phyloP scores from a whole-genome alignment of 2,113 vertebrate species.

The Colistium nudipinnis region DNA sequence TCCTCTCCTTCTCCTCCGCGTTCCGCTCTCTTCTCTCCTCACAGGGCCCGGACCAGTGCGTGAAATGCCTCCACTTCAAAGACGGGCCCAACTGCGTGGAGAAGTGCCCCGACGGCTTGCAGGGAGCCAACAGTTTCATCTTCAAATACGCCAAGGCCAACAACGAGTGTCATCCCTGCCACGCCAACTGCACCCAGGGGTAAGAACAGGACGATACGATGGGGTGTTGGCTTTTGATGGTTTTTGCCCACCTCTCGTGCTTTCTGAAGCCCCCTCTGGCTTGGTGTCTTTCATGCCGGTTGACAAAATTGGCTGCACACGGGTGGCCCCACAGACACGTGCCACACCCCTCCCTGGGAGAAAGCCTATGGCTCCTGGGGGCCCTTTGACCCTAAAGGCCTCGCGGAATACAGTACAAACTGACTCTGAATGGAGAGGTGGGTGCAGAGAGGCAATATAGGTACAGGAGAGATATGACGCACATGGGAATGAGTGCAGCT shows the following conservation, averaged over 20 bases:
- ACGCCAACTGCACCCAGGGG: constrained; percentile 97
- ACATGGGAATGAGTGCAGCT: background rate
- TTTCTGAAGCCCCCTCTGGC: background rate
- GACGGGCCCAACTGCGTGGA: constrained; percentile 98
- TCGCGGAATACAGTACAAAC: constrained; percentile 1
- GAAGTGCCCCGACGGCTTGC: constrained; percentile 94
- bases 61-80: constrained; percentile 94
- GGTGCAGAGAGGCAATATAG: constrained; percentile 12
- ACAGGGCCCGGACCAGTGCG: constrained; percentile 95
- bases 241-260: background rate
- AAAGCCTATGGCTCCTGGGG: background rate
- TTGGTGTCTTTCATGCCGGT: too few relatives aligned
- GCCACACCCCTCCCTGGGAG: background rate
- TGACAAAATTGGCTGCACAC: too few relatives aligned
- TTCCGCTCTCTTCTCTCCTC: constrained; percentile 11
- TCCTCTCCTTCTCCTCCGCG: constrained; percentile 13
- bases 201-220: constrained; percentile 74
- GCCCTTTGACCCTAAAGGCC: constrained; percentile 31
- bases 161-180: constrained; percentile 94
- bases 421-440: constrained; percentile 28
- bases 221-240: constrained; percentile 25
- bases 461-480: constrained; percentile 9
- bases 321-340: background rate
- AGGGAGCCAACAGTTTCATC: constrained; percentile 95
- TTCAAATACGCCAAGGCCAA: constrained; percentile 97